Conservation (phyloP, 2,797 vertebrate species). For the Australoheros facetus region DNA sequence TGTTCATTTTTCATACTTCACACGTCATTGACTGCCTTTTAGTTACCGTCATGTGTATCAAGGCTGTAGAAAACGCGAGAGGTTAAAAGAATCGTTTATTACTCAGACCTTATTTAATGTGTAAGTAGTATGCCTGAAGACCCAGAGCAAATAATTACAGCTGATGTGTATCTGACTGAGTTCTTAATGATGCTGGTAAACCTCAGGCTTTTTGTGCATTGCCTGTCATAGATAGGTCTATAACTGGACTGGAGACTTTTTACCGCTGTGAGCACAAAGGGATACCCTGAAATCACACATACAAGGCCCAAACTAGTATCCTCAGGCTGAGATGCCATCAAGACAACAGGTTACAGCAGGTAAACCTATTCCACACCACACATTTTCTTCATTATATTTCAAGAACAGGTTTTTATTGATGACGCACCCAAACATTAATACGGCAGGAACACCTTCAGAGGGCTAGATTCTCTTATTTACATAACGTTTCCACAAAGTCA, state of each 20-base stretch:
- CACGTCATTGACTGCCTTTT: background rate
- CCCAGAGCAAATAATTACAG: background rate
- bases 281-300: background rate
- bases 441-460: slow-evolving; percentile 69
- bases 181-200: background rate
- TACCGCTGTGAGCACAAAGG: background rate
- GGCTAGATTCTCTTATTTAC: slow-evolving; percentile 81
- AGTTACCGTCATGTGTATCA: background rate
- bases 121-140: background rate
- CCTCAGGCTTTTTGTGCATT: background rate
- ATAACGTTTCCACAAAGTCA: slow-evolving; percentile 74
- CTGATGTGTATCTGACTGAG: too few species aligned
- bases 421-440: slow-evolving; percentile 75
- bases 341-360: background rate
- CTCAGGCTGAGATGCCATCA: background rate
- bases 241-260: too few species aligned
- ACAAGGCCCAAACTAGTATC: background rate
- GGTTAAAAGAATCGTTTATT: background rate
- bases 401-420: slow-evolving; percentile 75
- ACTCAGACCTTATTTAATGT: background rate
- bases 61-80: background rate
- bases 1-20: background rate
- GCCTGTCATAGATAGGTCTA: background rate
- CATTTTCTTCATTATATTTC: slow-evolving; percentile 62
- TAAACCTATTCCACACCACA: slow-evolving; percentile 36